These are phyloP conservation scores for Eupithecia pulchellata DNA, from an alignment of 2,888 invertebrate genomes.

Conservation along the genomic window DNA sequence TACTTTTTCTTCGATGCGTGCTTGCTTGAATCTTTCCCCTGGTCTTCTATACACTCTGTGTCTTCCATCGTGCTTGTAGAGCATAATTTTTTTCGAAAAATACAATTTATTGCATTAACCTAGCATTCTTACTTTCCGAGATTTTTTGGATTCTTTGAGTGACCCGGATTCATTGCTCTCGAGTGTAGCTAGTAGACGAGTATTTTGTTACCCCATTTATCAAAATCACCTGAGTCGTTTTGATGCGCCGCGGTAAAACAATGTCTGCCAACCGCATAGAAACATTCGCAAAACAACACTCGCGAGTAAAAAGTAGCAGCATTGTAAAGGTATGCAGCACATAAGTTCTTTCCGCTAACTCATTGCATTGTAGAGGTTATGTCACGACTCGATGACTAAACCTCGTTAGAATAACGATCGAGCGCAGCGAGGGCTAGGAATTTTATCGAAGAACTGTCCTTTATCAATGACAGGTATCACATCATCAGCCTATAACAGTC, in stretches of 20 bases:
- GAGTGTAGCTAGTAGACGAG: too few species aligned
- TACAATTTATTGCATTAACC: too few species aligned
- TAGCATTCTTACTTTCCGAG: too few species aligned
- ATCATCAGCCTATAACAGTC: too few species aligned
- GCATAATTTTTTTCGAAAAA: too few species aligned
- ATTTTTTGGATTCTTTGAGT: too few species aligned
- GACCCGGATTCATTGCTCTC: too few species aligned
- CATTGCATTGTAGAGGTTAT: conserved; percentile 11
- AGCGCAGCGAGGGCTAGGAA: conserved; percentile 10
- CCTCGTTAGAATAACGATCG: not conserved
- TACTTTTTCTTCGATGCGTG: too few species aligned
- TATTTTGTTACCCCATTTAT: too few species aligned
- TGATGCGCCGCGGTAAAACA: not conserved
- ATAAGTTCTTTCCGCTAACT: not conserved
- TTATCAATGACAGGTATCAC: conserved; percentile 1
- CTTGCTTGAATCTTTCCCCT: too few species aligned
- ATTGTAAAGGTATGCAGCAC: not conserved
- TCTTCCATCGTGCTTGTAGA: too few species aligned
- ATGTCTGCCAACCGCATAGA: not conserved
- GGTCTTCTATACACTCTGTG: too few species aligned
- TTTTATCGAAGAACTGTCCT: not conserved
- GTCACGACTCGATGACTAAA: conserved; percentile 1
- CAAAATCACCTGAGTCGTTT: not conserved
- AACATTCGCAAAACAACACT: not conserved
- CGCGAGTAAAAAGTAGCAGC: not conserved